A percentile compares a stretch with the other conserved stretches of the same genome.
Conservation (phyloP, 2,113 vertebrate genomes). For the Pseudorectes ferrugineus region DNA sequence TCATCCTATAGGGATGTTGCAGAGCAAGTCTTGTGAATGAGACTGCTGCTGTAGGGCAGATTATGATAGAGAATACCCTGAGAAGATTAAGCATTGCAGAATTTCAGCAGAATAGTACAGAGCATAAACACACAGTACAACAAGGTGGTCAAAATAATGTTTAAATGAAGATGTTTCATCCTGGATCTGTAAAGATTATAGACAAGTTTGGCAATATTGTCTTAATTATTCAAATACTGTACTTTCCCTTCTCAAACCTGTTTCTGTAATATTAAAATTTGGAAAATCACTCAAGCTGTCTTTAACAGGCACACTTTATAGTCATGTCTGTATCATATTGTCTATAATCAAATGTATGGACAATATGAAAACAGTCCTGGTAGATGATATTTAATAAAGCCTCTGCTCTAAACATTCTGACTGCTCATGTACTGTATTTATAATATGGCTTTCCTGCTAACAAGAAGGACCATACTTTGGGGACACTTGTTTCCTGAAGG, state of each 20-base stretch:
- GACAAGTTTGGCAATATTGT: not conserved
- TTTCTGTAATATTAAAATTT: not conserved
- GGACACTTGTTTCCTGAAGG: not conserved
- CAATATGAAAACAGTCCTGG: not conserved
- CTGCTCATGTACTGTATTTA: not conserved
- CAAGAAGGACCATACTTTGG: not conserved
- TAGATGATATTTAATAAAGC: not conserved
- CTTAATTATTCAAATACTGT: not conserved
- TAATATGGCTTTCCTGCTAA: not conserved
- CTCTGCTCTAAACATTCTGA: not conserved
- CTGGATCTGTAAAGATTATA: not conserved
- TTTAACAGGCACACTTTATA: not conserved
- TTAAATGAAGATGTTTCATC: not conserved
- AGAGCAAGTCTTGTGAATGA: conserved; percentile 10
- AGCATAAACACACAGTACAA: not conserved
- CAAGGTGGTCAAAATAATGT: not conserved
- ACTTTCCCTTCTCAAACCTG: not conserved
- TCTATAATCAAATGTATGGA: not conserved
- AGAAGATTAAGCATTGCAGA: not conserved
- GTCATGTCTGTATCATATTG: not conserved
- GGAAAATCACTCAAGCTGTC: not conserved
- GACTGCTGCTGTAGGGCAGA: not conserved
- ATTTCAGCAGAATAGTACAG: not conserved
- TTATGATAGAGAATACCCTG: not conserved
- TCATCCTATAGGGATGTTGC: not conserved